phyloP scores from a whole-genome alignment of 30 jellyfish, hydroid and myxozoan species.

The Turritopsis dohrnii region DNA sequence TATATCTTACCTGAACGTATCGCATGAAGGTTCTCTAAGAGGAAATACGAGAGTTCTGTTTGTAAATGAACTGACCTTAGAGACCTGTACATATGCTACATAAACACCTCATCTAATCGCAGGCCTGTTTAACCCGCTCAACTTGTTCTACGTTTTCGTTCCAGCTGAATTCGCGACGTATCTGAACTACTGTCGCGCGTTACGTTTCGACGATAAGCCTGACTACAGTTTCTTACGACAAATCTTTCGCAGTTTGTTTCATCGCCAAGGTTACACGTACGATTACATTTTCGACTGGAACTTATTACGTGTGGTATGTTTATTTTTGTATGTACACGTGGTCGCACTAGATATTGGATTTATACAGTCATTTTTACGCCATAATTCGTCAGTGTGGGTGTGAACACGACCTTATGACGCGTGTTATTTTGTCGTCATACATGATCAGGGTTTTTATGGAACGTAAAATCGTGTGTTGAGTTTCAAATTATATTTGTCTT shows the following conservation, averaged over 20 bases:
- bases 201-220: slow-evolving; percentile 91
- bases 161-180: slow-evolving; percentile 88
- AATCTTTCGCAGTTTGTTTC: slow-evolving; percentile 83
- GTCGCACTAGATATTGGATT: background rate
- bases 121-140: too few relatives aligned
- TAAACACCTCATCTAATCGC: too few relatives aligned
- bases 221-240: slow-evolving; percentile 86
- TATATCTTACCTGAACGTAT: too few relatives aligned
- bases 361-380: background rate
- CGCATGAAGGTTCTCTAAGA: too few relatives aligned
- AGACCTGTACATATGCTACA: too few relatives aligned
- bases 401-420: background rate
- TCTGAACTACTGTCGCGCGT: slow-evolving; percentile 83
- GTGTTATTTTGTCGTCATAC: background rate
- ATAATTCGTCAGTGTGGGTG: background rate
- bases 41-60: too few relatives aligned
- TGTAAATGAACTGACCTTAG: too few relatives aligned
- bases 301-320: slow-evolving; percentile 57
- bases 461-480: too few relatives aligned
- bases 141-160: too few relatives aligned
- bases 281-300: slow-evolving; percentile 95
- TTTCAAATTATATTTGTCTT: too few relatives aligned
- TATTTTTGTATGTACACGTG: background rate
- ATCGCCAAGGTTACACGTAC: slow-evolving; percentile 90
- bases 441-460: too few relatives aligned